These are phyloP conservation scores for Spinibarbus caldwelli DNA, from an alignment of 2,797 vertebrate species.

Conservation along the genomic window DNA sequence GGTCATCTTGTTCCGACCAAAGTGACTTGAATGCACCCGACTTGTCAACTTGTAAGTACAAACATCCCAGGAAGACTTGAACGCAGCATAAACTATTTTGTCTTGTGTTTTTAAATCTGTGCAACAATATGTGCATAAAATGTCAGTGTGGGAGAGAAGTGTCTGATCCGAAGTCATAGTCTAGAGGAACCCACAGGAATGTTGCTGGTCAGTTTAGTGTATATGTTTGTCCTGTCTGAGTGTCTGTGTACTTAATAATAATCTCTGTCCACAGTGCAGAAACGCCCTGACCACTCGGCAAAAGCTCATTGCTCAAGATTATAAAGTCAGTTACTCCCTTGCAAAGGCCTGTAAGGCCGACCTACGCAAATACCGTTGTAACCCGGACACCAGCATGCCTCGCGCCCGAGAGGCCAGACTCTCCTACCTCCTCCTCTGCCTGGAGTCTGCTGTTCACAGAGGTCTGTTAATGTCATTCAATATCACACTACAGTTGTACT, in stretches of 20 bases:
- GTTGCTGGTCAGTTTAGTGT: constrained; percentile 27
- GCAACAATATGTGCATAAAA: neutral
- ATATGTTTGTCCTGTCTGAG: constrained; percentile 11
- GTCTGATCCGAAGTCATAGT: neutral
- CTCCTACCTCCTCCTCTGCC: constrained; percentile 86
- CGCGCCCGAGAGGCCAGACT: constrained; percentile 86
- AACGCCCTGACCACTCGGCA: constrained; percentile 87
- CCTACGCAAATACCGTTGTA: constrained; percentile 87
- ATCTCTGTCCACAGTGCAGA: constrained; percentile 78
- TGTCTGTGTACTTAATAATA: constrained; percentile 45
- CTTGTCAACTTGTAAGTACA: too few species aligned
- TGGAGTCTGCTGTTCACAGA: constrained; percentile 89
- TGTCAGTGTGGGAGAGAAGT: too few species aligned
- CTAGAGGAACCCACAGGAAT: constrained; percentile 53
- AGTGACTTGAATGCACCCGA: too few species aligned
- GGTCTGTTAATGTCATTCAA: constrained; percentile 33
- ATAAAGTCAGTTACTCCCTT: constrained; percentile 89
- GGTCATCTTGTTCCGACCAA: too few species aligned
- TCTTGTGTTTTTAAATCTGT: neutral
- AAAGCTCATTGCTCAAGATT: constrained; percentile 89
- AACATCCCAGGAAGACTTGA: too few species aligned
- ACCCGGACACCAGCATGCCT: constrained; percentile 85
- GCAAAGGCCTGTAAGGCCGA: constrained; percentile 89
- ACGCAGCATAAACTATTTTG: too few species aligned
- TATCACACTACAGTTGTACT: neutral